phyloP scores from a whole-genome alignment of 35 echinoderm and acorn worm species.

The Patiria miniata region DNA sequence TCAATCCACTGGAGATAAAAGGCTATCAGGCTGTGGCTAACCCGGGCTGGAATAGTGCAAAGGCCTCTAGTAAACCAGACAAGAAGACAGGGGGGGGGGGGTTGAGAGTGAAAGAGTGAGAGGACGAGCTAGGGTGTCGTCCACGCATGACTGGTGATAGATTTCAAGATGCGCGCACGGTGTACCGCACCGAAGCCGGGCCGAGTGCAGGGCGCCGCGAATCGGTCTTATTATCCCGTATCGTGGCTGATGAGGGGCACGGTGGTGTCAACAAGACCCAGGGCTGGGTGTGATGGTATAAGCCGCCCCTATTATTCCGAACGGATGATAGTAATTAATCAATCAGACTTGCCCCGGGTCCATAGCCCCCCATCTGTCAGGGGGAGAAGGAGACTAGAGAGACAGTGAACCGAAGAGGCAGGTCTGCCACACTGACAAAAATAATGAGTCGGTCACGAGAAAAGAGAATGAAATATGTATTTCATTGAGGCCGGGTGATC shows the following conservation, averaged over 20 bases:
- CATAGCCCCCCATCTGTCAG: not conserved
- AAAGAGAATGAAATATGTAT: slow-evolving; percentile 24
- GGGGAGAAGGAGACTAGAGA: not conserved
- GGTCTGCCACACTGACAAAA: not conserved
- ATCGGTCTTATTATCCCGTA: not conserved
- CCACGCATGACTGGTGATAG: slow-evolving; percentile 10
- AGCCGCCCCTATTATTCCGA: not conserved
- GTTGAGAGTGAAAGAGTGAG: not conserved
- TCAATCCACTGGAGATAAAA: not conserved
- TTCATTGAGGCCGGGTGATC: slow-evolving; percentile 11
- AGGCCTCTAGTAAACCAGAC: slow-evolving; percentile 18
- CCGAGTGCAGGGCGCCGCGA: not conserved
- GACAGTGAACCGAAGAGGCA: no score
- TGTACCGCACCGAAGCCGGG: not conserved
- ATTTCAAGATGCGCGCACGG: not conserved
- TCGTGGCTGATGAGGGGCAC: no score
- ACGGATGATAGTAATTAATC: slow-evolving; percentile 9
- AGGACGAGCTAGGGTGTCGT: not conserved
- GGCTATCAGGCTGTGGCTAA: not conserved
- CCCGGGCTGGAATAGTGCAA: slow-evolving; percentile 15
- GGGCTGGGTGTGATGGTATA: not conserved
- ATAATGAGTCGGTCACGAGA: not conserved
- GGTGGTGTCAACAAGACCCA: no score
- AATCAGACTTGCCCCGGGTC: not conserved
- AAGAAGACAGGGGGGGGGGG: no score